Evolutionary conservation across 2,113 vertebrate species (phyloP).

Genomic region (Ammospiza nelsoni): DNA sequence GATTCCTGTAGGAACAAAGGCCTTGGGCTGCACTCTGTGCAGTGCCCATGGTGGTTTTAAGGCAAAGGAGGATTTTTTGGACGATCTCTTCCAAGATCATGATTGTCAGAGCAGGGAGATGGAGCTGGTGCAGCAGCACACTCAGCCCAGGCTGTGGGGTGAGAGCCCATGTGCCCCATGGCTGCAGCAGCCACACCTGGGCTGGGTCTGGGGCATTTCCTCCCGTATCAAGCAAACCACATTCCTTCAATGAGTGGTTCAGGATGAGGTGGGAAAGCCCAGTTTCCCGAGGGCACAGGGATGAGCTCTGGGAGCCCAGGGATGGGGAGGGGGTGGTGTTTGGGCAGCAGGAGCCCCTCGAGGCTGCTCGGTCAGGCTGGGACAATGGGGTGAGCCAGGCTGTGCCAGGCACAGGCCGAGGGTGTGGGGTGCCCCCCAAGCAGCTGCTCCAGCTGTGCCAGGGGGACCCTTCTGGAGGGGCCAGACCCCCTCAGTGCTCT

Average conservation of each 20-base stretch:
- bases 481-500: neutral
- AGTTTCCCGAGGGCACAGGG: rapidly evolving
- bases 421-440: neutral
- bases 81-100: neutral
- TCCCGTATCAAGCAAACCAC: neutral
- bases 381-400: neutral
- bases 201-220: rapidly evolving
- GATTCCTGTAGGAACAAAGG: neutral
- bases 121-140: neutral
- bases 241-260: neutral
- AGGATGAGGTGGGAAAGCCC: neutral
- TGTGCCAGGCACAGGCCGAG: neutral
- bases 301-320: neutral
- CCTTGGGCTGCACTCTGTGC: neutral
- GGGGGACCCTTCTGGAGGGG: neutral
- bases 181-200: rapidly evolving
- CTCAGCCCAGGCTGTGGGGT: neutral
- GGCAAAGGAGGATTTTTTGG: conserved; percentile 1
- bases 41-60: neutral
- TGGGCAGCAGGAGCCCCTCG: neutral
- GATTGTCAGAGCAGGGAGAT: conserved; percentile 22
- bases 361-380: neutral
- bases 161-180: rapidly evolving
- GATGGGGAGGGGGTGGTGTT: neutral
- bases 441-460: neutral